Evolutionary conservation across 1,140 invertebrate species (phyloP), one percentile per base, ranked within the genome.

Genomic region (Holotrichia oblita): DNA sequence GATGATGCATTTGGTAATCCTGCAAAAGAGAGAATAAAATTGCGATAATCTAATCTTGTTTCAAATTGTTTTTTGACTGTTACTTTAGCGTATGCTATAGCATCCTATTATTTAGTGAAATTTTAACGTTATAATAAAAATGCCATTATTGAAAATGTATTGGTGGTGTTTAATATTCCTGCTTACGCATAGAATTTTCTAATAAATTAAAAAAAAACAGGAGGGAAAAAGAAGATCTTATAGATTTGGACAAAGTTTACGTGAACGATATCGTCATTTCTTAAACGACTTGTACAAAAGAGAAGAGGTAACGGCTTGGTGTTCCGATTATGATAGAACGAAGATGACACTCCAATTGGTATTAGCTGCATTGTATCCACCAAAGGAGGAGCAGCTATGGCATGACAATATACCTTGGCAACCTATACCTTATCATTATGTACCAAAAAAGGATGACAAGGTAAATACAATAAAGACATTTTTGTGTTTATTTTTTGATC

Each of bases 271-370:
- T 85, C 88, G 89, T 61, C 88, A 89, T 48, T 91, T 94, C 78
- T 85, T 93, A 55, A 90, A 94, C 2, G 89, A 90, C 20, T 88
- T 90, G 77, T 93, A 93, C 80, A 89, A 87, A 55, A 87, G 90
- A 14, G 88, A 91, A 76, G 91, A 94, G 86, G 89, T 96, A 27
- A 88, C 88, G 79, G 89, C 96, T 0, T 86, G 90, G 17, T 96
- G 94, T 84, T 97, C 95, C 82, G 93, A 94, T 83, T 89, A 90
- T 7, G 93, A 96, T 80, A 89, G 97, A 44, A 96, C 95, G 83
- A 87, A 97, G 80, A 96, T 96, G 93, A 98, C 95, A 85, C 95
- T 94, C 0, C 91, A 93, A 84, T 89, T 92, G 44, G 89, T 97
- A 76, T 88, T 97, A 27, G 95, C 96, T 7, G 95, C 94, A 24